Base-by-base conservation (phyloP, 2,888 invertebrate genomes). In the Tetragonula carbonaria region DNA sequence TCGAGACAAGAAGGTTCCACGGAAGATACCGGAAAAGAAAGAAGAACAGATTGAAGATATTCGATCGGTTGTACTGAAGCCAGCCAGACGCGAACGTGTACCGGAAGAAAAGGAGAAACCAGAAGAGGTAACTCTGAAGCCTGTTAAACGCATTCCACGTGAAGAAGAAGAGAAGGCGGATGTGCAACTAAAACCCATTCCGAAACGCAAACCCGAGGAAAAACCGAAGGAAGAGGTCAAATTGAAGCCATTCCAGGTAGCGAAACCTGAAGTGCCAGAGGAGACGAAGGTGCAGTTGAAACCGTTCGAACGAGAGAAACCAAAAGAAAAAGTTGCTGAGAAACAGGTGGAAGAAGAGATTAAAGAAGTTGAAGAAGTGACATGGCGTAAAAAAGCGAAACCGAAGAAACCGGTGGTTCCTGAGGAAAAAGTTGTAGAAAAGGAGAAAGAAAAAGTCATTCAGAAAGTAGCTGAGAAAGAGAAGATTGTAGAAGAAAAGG, bases 131-230 rank as follows among this genome's bases (percentile, higher is more conserved):
- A 92, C 91, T 77, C 90, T 94, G n/a, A 93, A 93, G 90, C 94
- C 84, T 94, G 80, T 93, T 11, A 93, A 93, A 75, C 93, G 93
- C 21, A 90, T 92, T 63, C 91, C 92, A 53, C 71, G 91, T 91
- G 94, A 95, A 74, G 95, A 95, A 87, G 94, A 95, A 84, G 76
- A 84, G 87, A 79, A 80, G 77, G 86, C 78, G 18, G 92, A 94
- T 0, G 95, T 95, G 87, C 95, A 77, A 90, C 85, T 90, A 50
- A 86, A 86, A 71, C 81, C 86, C 66, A 85, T 84, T 84, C 74
- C 80, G 8, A 74, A 80, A 78, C 82, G 75, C 70, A 90, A 89
- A 11, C 89, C 87, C 8, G 84, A 88, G 38, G 86, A 74, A 51
- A 87, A 88, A n/a, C 85, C 88, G 85, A 90, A 76, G 77, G 92